Evolutionary conservation across 2,797 vertebrate genomes (phyloP).

Genomic region (Channa striata): DNA sequence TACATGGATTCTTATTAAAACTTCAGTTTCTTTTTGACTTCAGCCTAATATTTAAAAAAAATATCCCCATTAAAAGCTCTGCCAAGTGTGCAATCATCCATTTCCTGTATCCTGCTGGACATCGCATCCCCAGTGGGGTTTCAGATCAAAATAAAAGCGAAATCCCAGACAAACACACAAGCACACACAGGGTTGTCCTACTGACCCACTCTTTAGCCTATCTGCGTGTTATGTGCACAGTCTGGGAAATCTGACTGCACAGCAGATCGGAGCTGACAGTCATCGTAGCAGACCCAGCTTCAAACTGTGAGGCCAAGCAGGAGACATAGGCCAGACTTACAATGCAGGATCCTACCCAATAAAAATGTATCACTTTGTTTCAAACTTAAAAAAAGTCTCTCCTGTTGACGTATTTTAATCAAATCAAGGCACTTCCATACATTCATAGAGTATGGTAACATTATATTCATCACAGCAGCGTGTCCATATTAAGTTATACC

Average conservation of each 20-base stretch:
- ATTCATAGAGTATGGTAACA: background rate
- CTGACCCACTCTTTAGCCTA: conserved; percentile 72
- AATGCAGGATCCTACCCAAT: conserved; percentile 23
- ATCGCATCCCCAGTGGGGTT: conserved; percentile 48
- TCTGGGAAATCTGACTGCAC: conserved; percentile 61
- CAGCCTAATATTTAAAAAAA: conserved; percentile 35
- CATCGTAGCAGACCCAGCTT: conserved; percentile 28
- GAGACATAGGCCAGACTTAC: conserved; percentile 36
- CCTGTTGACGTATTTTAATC: conserved; percentile 23
- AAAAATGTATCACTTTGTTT: conserved; percentile 30
- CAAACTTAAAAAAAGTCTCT: conserved; percentile 13
- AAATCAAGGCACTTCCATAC: conserved; percentile 34
- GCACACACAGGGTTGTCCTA: conserved; percentile 62
- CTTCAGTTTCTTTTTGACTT: conserved; percentile 38
- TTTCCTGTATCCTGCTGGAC: conserved; percentile 50
- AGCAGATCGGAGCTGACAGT: conserved; percentile 51
- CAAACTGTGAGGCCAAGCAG: conserved; percentile 38
- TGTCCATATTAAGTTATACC: conserved; percentile 21
- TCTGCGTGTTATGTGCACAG: conserved; percentile 21
- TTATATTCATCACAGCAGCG: background rate
- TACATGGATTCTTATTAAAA: conserved; percentile 25
- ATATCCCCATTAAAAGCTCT: conserved; percentile 38
- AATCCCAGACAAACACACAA: conserved; percentile 58
- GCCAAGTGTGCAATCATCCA: conserved; percentile 60
- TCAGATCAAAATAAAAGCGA: conserved; percentile 65